Evolutionary conservation across 2,888 invertebrate species (phyloP).

Genomic region (Escarpia spicata): DNA sequence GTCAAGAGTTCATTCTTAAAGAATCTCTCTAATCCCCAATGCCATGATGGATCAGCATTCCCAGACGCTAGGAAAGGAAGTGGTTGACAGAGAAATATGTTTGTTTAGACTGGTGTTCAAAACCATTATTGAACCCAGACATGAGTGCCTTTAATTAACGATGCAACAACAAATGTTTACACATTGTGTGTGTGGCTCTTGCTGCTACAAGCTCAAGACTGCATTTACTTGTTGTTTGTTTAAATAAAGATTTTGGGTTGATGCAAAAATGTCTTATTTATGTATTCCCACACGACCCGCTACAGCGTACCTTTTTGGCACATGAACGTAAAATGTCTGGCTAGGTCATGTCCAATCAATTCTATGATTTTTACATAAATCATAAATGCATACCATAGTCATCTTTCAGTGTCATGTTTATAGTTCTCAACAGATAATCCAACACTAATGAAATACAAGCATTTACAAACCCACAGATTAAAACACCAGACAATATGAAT

Average conservation of each 20-base stretch:
- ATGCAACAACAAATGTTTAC: not conserved
- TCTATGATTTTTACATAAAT: too few relatives aligned
- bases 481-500: too few relatives aligned
- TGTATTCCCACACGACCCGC: not conserved
- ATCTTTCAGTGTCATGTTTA: too few relatives aligned
- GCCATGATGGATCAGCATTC: not conserved
- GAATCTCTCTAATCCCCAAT: not conserved
- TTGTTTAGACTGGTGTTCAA: not conserved
- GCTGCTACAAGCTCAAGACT: not conserved
- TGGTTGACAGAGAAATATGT: not conserved
- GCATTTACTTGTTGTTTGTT: constrained; percentile 6
- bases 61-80: not conserved
- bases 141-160: not conserved
- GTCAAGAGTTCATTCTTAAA: not conserved
- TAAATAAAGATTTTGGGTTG: constrained; percentile 1
- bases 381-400: too few relatives aligned
- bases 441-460: too few relatives aligned
- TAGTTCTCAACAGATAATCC: too few relatives aligned
- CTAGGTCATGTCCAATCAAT: too few relatives aligned
- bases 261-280: not conserved
- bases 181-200: not conserved
- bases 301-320: too few relatives aligned
- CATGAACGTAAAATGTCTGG: too few relatives aligned
- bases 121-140: not conserved
- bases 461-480: too few relatives aligned